Evolutionary conservation across 2,888 invertebrate species (phyloP), one percentile per base, ranked within the genome.

Genomic region (Callimorpha dominula): DNA sequence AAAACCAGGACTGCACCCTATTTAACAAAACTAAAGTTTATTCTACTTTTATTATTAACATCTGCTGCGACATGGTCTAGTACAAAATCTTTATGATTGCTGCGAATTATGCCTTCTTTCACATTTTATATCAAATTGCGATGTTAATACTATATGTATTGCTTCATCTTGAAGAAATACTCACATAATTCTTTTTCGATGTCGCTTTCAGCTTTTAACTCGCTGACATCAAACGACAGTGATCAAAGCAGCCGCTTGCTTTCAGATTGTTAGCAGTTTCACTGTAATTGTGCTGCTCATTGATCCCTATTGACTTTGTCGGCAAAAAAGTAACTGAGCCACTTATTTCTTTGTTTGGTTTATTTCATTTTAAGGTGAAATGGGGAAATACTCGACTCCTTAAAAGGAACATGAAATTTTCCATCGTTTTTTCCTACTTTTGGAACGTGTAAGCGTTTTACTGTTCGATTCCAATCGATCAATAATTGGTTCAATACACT

Each of bases 281-380:
- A 8, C n/a, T 46, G 68, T 72, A 72, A 72, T 72, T 72, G 54
- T 52, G 54, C 64, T 40, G 69, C 50, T 62, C 66, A 72, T 72
- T 68, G 72, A 72, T 72, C 69, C 52, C 31, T 72, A 62, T 72
- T 62, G 43, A 68, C 68, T 72, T 63, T 64, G 69, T 69, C 68
- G 68, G 49, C 62, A 40, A 14, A 69, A 50, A 69, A 46, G 50
- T 50, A 67, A 71, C 66, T 54, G 12, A 67, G 63, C 62, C 66
- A 69, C 71, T 64, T 64, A 63, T 70, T 64, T 54, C 70, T 70
- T 70, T 54, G 70, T 70, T 50, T 52, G 50, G 52, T 70, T 70
- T 52, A 70, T 54, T 70, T 64, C 54, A 63, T 50, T 50, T 69
- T 63, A n/a, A 50, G 69, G 60, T 60, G 49, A 65, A 65, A 65